Evolutionary conservation across 2,888 invertebrate genomes (phyloP).

Genomic region (Bhutanitis thaidina): DNA sequence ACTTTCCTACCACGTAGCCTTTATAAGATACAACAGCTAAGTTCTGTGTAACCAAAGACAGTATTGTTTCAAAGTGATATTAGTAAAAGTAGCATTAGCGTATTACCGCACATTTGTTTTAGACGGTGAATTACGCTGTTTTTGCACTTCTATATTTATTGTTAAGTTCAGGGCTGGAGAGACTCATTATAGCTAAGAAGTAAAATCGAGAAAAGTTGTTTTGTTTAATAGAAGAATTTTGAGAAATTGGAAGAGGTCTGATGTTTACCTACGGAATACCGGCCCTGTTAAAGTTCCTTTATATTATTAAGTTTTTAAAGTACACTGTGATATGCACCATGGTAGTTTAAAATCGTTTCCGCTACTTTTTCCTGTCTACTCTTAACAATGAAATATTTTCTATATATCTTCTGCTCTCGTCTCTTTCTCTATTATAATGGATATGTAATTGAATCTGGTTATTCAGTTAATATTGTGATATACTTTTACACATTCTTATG

Average conservation of each 20-base stretch:
- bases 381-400: neutral
- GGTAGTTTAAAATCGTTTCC: constrained; percentile 42
- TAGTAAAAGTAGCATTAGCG: constrained; percentile 41
- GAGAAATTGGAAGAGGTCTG: neutral
- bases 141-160: constrained; percentile 41
- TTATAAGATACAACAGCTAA: constrained; percentile 28
- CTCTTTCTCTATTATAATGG: neutral
- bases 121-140: constrained; percentile 66
- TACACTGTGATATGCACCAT: constrained; percentile 73
- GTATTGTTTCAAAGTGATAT: constrained; percentile 65
- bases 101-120: constrained; percentile 77
- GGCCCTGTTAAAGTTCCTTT: constrained; percentile 46
- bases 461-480: neutral
- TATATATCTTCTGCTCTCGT: neutral
- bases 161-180: neutral
- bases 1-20: constrained; percentile 8
- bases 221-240: neutral
- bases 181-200: neutral
- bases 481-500: neutral
- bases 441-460: no score
- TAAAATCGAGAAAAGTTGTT: neutral
- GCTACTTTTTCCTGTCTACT: constrained; percentile 1
- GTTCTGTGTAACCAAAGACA: constrained; percentile 68
- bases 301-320: constrained; percentile 49
- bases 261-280: neutral